phyloP scores from a whole-genome alignment of 2,888 invertebrate genomes.

The Arge pagana region DNA sequence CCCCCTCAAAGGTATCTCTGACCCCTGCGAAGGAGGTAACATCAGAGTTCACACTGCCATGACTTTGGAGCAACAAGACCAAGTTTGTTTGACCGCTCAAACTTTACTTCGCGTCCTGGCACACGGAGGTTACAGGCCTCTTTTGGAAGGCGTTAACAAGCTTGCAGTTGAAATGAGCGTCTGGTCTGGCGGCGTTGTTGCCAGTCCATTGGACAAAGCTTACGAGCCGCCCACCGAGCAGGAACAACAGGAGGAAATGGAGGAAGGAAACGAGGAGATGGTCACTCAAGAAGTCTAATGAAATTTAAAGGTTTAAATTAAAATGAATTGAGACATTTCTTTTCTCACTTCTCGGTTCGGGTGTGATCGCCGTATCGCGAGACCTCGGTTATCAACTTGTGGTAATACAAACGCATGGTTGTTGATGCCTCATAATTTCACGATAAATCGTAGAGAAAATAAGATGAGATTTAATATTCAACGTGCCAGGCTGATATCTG shows the following conservation, averaged over 20 bases:
- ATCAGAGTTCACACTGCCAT: constrained; percentile 89
- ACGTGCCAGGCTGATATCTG: too few relatives aligned
- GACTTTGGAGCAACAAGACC: constrained; percentile 89
- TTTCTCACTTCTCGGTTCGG: too few relatives aligned
- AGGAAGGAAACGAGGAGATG: constrained; percentile 70
- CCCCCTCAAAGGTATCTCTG: constrained; percentile 68
- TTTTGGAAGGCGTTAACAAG: constrained; percentile 71
- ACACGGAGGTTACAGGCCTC: constrained; percentile 92
- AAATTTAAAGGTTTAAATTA: neutral
- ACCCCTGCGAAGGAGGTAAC: constrained; percentile 92
- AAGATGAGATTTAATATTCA: too few relatives aligned
- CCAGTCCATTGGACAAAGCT: constrained; percentile 92
- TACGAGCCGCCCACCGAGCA: constrained; percentile 78
- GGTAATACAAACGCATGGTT: too few relatives aligned
- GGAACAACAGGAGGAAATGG: constrained; percentile 76
- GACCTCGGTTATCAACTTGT: too few relatives aligned
- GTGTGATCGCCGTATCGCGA: too few relatives aligned
- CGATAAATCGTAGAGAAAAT: too few relatives aligned
- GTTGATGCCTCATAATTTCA: too few relatives aligned
- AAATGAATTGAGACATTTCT: too few relatives aligned
- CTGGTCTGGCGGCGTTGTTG: constrained; percentile 91
- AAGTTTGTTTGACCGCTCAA: constrained; percentile 92
- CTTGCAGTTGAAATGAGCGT: constrained; percentile 90
- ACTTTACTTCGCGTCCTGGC: constrained; percentile 87
- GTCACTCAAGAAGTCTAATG: constrained; percentile 60